Evolutionary conservation across 2,797 vertebrate species (phyloP).

Genomic region (Syngnathus rostellatus): DNA sequence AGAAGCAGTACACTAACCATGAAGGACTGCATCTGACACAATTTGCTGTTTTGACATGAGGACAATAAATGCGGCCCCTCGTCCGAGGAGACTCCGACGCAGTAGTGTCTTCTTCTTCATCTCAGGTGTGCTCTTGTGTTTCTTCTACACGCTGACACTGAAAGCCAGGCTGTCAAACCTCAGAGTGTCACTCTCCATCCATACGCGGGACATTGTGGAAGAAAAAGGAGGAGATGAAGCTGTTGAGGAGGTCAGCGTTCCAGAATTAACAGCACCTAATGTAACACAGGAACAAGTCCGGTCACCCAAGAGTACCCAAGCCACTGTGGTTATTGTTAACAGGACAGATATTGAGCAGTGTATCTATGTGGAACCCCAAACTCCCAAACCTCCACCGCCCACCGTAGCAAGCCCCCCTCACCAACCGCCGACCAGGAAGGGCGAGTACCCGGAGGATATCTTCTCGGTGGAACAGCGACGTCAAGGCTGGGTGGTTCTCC

Average conservation of each 20-base stretch:
- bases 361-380: constrained; percentile 65
- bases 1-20: constrained; percentile 6
- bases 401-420: constrained; percentile 14
- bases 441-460: constrained; percentile 78
- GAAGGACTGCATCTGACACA: constrained; percentile 41
- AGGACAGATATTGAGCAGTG: constrained; percentile 72
- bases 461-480: constrained; percentile 80
- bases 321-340: constrained; percentile 50
- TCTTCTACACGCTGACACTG: constrained; percentile 67
- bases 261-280: constrained; percentile 46
- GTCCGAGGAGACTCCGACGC: constrained; percentile 59
- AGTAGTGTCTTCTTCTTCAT: constrained; percentile 71
- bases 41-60: constrained; percentile 34
- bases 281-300: constrained; percentile 29
- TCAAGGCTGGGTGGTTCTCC: constrained; percentile 79
- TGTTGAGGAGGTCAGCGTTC: constrained; percentile 28
- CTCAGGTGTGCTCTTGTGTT: constrained; percentile 64
- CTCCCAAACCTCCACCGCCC: constrained; percentile 21
- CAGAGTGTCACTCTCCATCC: constrained; percentile 13
- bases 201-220: constrained; percentile 9
- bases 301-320: constrained; percentile 14
- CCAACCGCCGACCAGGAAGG: constrained; percentile 55
- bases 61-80: constrained; percentile 57
- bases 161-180: constrained; percentile 45
- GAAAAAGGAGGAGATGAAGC: constrained; percentile 12